Evolutionary conservation across 2,797 vertebrate species (phyloP).

Genomic region (Vireo griseus): DNA sequence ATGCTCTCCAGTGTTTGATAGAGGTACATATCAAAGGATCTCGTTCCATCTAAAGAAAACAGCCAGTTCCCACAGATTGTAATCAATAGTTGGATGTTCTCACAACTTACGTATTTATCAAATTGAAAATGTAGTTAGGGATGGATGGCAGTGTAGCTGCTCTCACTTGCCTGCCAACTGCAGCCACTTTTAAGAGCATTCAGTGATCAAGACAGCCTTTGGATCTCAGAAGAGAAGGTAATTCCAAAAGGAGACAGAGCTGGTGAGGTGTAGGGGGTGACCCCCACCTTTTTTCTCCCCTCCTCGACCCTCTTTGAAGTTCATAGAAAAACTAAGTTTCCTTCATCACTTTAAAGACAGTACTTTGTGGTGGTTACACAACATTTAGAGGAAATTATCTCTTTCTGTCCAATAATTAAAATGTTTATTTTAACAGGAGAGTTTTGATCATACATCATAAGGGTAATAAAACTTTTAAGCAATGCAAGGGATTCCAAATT

Average conservation of each 20-base stretch:
- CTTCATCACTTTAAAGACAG: neutral
- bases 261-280: neutral
- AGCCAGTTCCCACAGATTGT: neutral
- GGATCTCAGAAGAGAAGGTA: neutral
- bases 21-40: neutral
- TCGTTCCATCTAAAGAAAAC: neutral
- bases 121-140: neutral
- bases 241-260: neutral
- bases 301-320: neutral
- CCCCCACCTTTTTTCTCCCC: neutral
- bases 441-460: neutral
- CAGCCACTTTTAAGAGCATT: neutral
- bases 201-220: neutral
- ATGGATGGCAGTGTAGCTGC: neutral
- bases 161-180: neutral
- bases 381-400: accelerated
- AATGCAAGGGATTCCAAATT: neutral
- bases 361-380: neutral
- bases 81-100: neutral
- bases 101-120: neutral
- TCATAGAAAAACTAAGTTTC: neutral
- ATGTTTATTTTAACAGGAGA: neutral
- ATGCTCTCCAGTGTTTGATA: accelerated
- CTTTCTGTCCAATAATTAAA: neutral
- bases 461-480: neutral